Base-by-base conservation (phyloP, 2,888 invertebrate genomes). In the Euplagia quadripunctaria region DNA sequence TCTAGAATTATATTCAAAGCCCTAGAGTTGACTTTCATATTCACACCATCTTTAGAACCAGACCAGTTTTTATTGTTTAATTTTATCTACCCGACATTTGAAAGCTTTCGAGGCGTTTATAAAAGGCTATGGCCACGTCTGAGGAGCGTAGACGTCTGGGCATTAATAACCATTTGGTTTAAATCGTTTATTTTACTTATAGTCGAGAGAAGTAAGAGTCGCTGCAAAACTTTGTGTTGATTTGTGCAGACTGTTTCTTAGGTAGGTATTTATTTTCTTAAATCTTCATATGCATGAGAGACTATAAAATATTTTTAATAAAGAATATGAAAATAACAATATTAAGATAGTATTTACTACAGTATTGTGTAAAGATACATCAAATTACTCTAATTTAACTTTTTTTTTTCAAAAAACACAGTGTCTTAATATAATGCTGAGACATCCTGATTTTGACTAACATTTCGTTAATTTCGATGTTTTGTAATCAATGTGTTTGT, bases 141-240 rank as follows among this genome's bases (percentile, higher is more conserved):
- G 64, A 31, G 61, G 6, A 66, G 12, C 65, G 68, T n/a, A 58
- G 65, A 70, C 66, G 73, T 66, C 55, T 70, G 42, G 52, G 65
- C 73, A 73, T 73, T 73, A 67, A 70, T 73, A 70, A 70, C 55
- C 42, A 73, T 73, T 70, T 73, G 31, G 20, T 66, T 66, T 61
- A 58, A 46, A 70, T 67, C 73, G 73, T 73, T 73, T 73, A 70
- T 73, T 66, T 52, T 73, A 70, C 61, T 73, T 73, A 73, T n/a
- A 51, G 64, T 8, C 16, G 12, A 63, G 16, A 49, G 41, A 63
- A 58, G 12, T 67, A 68, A 58, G 42, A 42, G 17, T n/a, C 4
- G 16, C 51, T 49, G 12, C 17, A 5, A 43, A 63, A 49, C 31
- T 42, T 16, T 11, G 49, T 31, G 69, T 51, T n/a, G 46, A 46